phyloP scores from a whole-genome alignment of 2,113 vertebrate species.

The Saimiri boliviensis region DNA sequence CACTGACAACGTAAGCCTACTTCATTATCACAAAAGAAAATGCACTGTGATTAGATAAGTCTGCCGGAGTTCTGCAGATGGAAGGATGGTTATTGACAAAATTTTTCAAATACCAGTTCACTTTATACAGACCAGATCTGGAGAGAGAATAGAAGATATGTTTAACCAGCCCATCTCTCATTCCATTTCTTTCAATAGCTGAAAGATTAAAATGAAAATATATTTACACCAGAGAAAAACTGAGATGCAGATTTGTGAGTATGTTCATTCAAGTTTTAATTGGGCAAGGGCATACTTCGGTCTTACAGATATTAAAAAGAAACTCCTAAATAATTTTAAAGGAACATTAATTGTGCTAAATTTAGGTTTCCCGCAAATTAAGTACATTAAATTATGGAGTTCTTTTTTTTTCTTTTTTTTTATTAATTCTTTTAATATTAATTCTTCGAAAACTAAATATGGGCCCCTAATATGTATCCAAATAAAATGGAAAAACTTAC shows the following conservation, averaged over 20 bases:
- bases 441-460: not conserved
- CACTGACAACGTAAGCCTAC: conserved; percentile 94
- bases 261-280: not conserved
- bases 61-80: not conserved
- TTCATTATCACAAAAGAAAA: not conserved
- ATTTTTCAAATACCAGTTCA: not conserved
- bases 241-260: not conserved
- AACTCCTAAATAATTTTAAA: not conserved
- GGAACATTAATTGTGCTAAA: not conserved
- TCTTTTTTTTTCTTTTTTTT: not conserved
- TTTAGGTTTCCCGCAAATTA: not conserved
- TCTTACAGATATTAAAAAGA: not conserved
- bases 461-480: not conserved
- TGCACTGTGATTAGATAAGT: not conserved
- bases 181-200: not conserved
- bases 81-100: not conserved
- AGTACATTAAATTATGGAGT: not conserved
- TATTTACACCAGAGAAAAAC: not conserved
- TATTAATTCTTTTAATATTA: not conserved
- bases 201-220: not conserved
- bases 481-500: not conserved
- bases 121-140: not conserved
- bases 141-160: not conserved
- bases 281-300: not conserved
- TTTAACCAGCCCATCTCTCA: not conserved